Conservation (phyloP, 2,888 invertebrate species). For the Amphipoea lucens region DNA sequence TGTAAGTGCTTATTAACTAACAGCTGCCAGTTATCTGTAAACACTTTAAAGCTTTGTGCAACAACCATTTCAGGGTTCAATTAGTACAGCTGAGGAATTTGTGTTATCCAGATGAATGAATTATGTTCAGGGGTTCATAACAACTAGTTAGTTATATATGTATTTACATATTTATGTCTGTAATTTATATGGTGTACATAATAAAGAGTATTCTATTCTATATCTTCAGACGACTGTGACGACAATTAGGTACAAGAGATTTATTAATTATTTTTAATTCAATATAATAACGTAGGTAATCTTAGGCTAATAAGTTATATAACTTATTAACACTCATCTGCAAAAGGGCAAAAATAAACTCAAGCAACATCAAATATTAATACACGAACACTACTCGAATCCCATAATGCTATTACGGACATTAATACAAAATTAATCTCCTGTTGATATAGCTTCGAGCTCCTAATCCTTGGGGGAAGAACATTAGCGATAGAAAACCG, state of each 20-base stretch:
- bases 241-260: background rate
- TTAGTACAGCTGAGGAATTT: background rate
- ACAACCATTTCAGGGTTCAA: background rate
- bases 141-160: background rate
- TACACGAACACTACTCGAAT: conserved; percentile 41
- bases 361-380: conserved; percentile 47
- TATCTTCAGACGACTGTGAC: background rate
- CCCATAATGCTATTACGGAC: conserved; percentile 46
- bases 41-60: background rate
- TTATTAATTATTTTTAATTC: background rate
- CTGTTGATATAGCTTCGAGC: conserved; percentile 49
- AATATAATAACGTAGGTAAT: conserved; percentile 6
- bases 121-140: background rate
- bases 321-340: conserved; percentile 23
- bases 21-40: background rate
- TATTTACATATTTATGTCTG: background rate
- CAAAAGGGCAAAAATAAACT: conserved; percentile 30
- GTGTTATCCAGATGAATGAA: background rate
- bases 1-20: background rate
- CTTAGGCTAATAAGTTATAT: too few species aligned
- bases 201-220: too few species aligned
- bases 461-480: conserved; percentile 45
- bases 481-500: conserved; percentile 59
- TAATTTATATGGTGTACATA: too few species aligned
- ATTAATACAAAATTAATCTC: conserved; percentile 62